These are phyloP conservation scores for Tor tambroides DNA, from an alignment of 2,113 vertebrate genomes.

Conservation along the genomic window DNA sequence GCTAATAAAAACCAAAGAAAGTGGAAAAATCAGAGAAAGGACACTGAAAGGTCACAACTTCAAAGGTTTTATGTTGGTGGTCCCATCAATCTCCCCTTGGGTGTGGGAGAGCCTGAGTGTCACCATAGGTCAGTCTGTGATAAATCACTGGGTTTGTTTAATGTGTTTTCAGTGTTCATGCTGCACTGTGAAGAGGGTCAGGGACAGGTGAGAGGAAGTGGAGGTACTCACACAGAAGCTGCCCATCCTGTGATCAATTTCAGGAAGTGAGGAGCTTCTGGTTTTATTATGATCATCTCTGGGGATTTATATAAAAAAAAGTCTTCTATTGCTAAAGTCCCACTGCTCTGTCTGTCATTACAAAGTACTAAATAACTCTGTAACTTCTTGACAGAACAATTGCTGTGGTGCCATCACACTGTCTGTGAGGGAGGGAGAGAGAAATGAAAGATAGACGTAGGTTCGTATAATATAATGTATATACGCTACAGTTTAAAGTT, in stretches of 20 bases:
- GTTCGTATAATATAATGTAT: neutral
- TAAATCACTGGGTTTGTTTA: constrained; percentile 38
- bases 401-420: neutral
- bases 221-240: neutral
- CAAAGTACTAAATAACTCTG: constrained; percentile 12
- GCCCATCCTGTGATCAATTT: constrained; percentile 4
- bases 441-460: neutral
- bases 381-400: neutral
- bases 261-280: neutral
- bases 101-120: constrained; percentile 15
- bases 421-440: neutral
- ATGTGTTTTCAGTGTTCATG: constrained; percentile 44
- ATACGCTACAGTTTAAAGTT: neutral
- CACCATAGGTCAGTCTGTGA: constrained; percentile 21
- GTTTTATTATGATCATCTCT: constrained; percentile 2
- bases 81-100: constrained; percentile 17
- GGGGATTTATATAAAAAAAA: neutral
- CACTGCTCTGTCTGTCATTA: constrained; percentile 5
- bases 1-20: constrained; percentile 1
- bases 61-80: constrained; percentile 8
- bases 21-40: neutral
- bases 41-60: constrained; percentile 36
- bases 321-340: neutral
- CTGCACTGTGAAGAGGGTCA: constrained; percentile 34
- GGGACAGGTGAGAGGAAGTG: constrained; percentile 28